phyloP scores from a whole-genome alignment of 2,888 invertebrate species.

The Eupithecia subumbrata region DNA sequence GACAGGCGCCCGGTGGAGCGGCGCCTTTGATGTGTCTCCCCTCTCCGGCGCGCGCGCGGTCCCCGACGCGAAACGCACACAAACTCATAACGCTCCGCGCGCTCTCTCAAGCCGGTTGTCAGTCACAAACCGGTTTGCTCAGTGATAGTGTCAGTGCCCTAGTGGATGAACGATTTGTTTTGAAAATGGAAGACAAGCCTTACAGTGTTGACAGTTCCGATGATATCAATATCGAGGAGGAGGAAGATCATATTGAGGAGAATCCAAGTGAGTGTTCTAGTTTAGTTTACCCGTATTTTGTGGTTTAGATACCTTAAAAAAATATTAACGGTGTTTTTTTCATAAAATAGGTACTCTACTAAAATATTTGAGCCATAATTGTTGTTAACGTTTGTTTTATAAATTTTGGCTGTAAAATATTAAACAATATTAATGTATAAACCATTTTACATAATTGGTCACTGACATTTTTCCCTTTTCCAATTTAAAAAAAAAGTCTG shows the following conservation, averaged over 20 bases:
- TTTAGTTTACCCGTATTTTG: slow-evolving; percentile 2
- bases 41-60: slow-evolving; percentile 67
- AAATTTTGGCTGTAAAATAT: neutral
- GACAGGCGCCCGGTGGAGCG: slow-evolving; percentile 76
- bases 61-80: slow-evolving; percentile 79
- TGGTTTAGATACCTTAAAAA: neutral
- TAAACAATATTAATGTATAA: neutral
- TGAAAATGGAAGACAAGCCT: slow-evolving; percentile 81
- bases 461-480: neutral
- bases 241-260: slow-evolving; percentile 75
- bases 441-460: neutral
- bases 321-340: neutral
- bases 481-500: neutral
- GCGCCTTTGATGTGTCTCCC: slow-evolving; percentile 76
- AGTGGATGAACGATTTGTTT: slow-evolving; percentile 72
- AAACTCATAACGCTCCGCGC: slow-evolving; percentile 80
- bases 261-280: slow-evolving; percentile 69
- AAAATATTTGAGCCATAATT: neutral
- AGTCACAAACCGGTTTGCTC: slow-evolving; percentile 77
- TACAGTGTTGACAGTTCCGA: slow-evolving; percentile 82
- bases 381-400: slow-evolving; percentile 25
- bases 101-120: slow-evolving; percentile 81
- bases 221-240: slow-evolving; percentile 80
- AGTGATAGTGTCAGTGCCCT: slow-evolving; percentile 73
- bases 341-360: neutral